These are phyloP conservation scores for Drosophila kohkoa DNA, from an alignment of 1,140 invertebrate genomes.

Conservation along the genomic window DNA sequence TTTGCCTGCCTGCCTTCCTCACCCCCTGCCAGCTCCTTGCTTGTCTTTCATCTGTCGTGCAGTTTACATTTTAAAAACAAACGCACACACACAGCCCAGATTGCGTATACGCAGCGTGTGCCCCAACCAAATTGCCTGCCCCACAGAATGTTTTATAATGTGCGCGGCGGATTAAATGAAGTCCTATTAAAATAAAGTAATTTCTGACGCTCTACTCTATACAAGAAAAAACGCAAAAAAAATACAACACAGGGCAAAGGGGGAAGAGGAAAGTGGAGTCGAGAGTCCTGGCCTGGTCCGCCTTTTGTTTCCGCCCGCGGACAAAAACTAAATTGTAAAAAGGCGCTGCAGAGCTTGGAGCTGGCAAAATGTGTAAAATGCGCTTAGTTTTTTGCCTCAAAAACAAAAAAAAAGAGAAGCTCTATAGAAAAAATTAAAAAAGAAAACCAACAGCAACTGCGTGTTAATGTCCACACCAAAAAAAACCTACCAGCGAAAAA, in stretches of 20 bases:
- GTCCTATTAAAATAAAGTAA: constrained; percentile 83
- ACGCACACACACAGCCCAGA: constrained; percentile 39
- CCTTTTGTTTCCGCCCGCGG: constrained; percentile 40
- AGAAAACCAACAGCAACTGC: constrained; percentile 62
- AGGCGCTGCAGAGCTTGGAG: constrained; percentile 47
- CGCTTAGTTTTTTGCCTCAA: constrained; percentile 55
- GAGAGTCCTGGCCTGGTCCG: not conserved
- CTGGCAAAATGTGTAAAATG: constrained; percentile 77
- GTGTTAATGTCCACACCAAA: constrained; percentile 67
- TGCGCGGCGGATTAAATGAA: constrained; percentile 78
- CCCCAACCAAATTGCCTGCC: constrained; percentile 65
- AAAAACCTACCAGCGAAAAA: constrained; percentile 18
- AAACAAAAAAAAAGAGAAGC: constrained; percentile 26
- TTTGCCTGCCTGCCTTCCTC: constrained; percentile 48
- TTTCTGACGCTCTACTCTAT: constrained; percentile 61
- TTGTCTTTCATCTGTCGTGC: constrained; percentile 54
- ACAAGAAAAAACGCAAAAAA: constrained; percentile 24
- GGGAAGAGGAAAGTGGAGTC: not conserved
- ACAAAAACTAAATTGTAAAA: constrained; percentile 64
- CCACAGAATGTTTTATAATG: constrained; percentile 56
- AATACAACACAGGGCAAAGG: constrained; percentile 2
- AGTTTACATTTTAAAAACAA: constrained; percentile 68
- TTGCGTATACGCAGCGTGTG: constrained; percentile 79
- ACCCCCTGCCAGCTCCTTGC: not conserved
- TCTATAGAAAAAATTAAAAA: constrained; percentile 22